Conservation (phyloP, 2,113 vertebrate genomes). For the Machaerirhynchus nigripectus region DNA sequence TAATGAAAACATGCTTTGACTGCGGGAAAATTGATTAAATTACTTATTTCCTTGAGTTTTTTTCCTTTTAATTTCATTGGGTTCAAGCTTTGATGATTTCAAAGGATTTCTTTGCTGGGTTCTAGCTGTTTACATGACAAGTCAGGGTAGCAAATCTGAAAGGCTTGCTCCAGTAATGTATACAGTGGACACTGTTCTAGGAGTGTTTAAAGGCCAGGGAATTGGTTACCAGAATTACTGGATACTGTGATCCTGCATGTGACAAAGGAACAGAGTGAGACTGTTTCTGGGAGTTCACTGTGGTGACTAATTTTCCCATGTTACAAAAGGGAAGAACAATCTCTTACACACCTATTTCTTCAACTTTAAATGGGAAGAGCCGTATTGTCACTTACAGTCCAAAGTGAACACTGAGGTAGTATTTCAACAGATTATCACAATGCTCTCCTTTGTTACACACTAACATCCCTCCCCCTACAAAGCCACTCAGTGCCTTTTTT, state of each 20-base stretch:
- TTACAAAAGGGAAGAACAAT: conserved; percentile 2
- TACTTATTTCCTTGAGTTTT: not conserved
- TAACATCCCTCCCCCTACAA: not conserved
- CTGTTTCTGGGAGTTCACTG: not conserved
- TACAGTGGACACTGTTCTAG: not conserved
- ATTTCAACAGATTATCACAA: conserved; percentile 32
- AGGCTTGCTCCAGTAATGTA: not conserved
- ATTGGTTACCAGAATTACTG: not conserved
- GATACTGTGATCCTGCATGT: not conserved
- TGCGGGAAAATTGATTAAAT: conserved; percentile 11
- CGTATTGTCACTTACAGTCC: not conserved
- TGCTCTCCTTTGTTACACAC: conserved; percentile 13
- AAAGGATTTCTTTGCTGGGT: not conserved
- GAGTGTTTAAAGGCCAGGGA: not conserved
- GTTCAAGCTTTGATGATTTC: not conserved
- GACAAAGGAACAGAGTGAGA: not conserved
- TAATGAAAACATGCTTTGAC: conserved; percentile 10
- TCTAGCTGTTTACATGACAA: not conserved
- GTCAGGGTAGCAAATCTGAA: not conserved
- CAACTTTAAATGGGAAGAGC: not conserved
- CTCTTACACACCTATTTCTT: not conserved
- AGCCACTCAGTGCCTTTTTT: not conserved
- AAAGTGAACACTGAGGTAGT: not conserved
- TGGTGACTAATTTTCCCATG: not conserved
- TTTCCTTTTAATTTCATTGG: not conserved